phyloP scores from a whole-genome alignment of 2,888 invertebrate species.

The Resseliella maxima region DNA sequence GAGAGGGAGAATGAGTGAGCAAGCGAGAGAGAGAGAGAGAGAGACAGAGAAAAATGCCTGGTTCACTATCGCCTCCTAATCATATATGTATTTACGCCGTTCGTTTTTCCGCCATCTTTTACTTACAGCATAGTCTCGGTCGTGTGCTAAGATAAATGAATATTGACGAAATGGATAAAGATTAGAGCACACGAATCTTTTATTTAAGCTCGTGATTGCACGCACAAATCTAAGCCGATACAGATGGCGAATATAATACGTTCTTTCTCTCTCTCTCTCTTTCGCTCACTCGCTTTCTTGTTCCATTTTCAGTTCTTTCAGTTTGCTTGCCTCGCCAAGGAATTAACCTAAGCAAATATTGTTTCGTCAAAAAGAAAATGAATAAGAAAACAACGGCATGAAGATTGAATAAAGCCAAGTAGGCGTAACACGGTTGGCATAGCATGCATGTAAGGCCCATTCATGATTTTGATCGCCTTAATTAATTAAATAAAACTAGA shows the following conservation, averaged over 20 bases:
- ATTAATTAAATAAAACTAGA: constrained; percentile 34
- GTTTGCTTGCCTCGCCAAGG: background rate
- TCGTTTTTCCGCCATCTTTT: background rate
- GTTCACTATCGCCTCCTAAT: background rate
- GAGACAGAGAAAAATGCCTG: background rate
- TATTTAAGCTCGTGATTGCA: background rate
- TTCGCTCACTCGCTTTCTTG: background rate
- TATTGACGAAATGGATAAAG: constrained; percentile 51
- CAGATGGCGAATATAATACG: too few species aligned
- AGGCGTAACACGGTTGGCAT: too few species aligned
- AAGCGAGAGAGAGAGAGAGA: background rate
- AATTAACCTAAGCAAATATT: background rate
- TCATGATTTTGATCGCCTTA: constrained; percentile 35
- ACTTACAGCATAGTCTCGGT: background rate
- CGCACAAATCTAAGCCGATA: background rate
- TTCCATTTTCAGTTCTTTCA: background rate
- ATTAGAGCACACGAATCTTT: constrained; percentile 51
- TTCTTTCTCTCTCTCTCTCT: background rate
- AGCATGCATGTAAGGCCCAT: background rate
- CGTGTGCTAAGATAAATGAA: constrained; percentile 2
- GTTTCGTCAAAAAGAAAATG: too few species aligned
- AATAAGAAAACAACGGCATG: too few species aligned
- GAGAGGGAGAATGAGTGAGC: too few species aligned
- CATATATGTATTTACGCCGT: background rate
- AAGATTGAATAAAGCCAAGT: too few species aligned